A percentile compares a stretch with the other conserved stretches of the same genome.
These are phyloP conservation scores for Aphidius ervi DNA, from an alignment of 1,140 invertebrate genomes.

Conservation along the genomic window DNA sequence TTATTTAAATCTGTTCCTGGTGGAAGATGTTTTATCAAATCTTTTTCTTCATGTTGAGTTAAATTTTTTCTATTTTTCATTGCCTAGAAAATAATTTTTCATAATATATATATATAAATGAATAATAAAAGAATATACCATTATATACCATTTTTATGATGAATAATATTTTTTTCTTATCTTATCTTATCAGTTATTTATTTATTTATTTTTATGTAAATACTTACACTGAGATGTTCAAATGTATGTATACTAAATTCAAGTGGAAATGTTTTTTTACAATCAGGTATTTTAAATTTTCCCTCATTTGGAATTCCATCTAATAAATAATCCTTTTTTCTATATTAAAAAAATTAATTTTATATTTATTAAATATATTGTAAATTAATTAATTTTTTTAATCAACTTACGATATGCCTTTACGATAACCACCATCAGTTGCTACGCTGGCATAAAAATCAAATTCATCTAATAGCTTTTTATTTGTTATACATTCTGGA, in stretches of 20 bases:
- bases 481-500: constrained; percentile 64
- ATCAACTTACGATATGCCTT: constrained; percentile 41
- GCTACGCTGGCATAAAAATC: constrained; percentile 67
- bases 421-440: constrained; percentile 52
- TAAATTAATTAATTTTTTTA: not conserved
- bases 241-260: constrained; percentile 75
- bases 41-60: constrained; percentile 61
- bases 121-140: too few species aligned
- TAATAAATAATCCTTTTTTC: constrained; percentile 39
- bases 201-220: constrained; percentile 9
- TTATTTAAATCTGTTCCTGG: constrained; percentile 61
- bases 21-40: constrained; percentile 60
- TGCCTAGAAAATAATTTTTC: constrained; percentile 44
- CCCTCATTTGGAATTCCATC: constrained; percentile 31
- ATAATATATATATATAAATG: too few species aligned
- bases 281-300: constrained; percentile 59
- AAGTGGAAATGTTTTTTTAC: constrained; percentile 61
- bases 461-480: constrained; percentile 60
- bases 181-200: constrained; percentile 4
- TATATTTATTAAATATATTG: not conserved
- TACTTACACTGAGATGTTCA: constrained; percentile 71
- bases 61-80: constrained; percentile 65
- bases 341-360: constrained; percentile 25
- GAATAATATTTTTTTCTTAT: too few species aligned
- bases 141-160: too few species aligned